Base-by-base conservation (phyloP, 2,888 invertebrate species). In the Rhimphoctona megacephalus region DNA sequence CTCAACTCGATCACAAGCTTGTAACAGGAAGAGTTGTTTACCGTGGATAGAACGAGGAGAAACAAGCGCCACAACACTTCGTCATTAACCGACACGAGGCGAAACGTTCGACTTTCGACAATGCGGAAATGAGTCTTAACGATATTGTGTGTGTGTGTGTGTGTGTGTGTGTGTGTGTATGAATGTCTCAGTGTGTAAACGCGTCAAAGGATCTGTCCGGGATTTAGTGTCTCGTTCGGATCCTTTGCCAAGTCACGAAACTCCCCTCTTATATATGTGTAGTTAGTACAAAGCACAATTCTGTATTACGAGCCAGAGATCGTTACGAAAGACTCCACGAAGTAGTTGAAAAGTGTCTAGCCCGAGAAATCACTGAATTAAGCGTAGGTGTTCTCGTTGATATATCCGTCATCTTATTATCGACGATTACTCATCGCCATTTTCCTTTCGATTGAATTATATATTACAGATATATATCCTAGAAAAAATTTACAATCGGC, bases 241-340 rank as follows among this genome's bases (percentile, higher is more conserved):
- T 83, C 81, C 81, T 83, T 81, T 81, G 83, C 86, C 86, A 83
- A 86, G 86, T 86, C 83, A 83, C 86, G 86, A 86, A 81, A 49
- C 30, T 70, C 61, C 77, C 43, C 52, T 25, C 30, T 17, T 6
- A 11, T 11, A 14, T 70, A 19, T 67, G 19, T 49, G 36, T 61
- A 11, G 69, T 25, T 39, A 43, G 25, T 5, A 61, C 69, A 9
- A 52, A 69, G 54, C 39, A 54, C 39, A 69, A 54, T 69, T 79
- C 69, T 52, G 36, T 54, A 52, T 52, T 52, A 36, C 73, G 78
- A 43, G 67, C 30, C 43, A 76, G 17, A 52, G 49, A 69, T 61
- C 61, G 57, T 80, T 74, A 80, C 79, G 79, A 84, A 84, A 84
- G 79, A 54, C 39, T 73, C 30, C 19, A 54, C 57, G 36, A 69